Percentiles rank a stretch among this genome's conserved stretches.
phyloP scores from a whole-genome alignment of 2,797 vertebrate genomes.

The Lindbergichthys nudifrons region DNA sequence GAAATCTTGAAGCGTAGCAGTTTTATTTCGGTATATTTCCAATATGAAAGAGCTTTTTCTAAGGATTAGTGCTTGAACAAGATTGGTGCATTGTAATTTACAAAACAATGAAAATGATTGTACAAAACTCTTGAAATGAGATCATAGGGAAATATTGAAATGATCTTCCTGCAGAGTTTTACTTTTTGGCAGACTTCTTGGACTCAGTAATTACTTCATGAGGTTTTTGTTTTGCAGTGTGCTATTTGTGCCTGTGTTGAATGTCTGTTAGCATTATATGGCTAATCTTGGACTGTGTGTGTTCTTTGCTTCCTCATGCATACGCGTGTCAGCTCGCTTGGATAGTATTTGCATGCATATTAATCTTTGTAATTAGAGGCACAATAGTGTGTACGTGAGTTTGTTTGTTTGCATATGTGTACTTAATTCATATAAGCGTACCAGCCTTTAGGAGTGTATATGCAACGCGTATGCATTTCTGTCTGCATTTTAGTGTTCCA shows the following conservation, averaged over 20 bases:
- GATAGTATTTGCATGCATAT: conserved; percentile 24
- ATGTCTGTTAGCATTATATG: conserved; percentile 1
- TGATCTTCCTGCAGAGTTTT: neutral
- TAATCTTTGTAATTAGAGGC: conserved; percentile 29
- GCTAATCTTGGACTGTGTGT: conserved; percentile 14
- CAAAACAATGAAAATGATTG: neutral
- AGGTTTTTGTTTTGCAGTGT: neutral
- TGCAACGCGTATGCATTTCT: neutral
- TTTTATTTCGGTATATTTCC: neutral
- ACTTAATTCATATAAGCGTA: conserved; percentile 14
- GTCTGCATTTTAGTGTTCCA: neutral
- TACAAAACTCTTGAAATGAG: neutral
- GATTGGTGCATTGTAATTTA: neutral
- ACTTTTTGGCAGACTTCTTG: neutral
- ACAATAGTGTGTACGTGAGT: neutral
- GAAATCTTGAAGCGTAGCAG: neutral
- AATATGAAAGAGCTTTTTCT: neutral
- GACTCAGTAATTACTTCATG: neutral
- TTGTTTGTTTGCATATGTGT: neutral
- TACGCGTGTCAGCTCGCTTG: neutral
- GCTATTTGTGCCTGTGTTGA: neutral
- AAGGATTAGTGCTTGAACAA: neutral
- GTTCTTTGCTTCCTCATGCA: conserved; percentile 11
- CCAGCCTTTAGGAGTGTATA: neutral
- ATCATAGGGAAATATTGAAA: neutral